Percentiles rank a stretch among this genome's conserved stretches.
phyloP scores from a whole-genome alignment of 2,113 vertebrate species.

The Xenus cinereus region DNA sequence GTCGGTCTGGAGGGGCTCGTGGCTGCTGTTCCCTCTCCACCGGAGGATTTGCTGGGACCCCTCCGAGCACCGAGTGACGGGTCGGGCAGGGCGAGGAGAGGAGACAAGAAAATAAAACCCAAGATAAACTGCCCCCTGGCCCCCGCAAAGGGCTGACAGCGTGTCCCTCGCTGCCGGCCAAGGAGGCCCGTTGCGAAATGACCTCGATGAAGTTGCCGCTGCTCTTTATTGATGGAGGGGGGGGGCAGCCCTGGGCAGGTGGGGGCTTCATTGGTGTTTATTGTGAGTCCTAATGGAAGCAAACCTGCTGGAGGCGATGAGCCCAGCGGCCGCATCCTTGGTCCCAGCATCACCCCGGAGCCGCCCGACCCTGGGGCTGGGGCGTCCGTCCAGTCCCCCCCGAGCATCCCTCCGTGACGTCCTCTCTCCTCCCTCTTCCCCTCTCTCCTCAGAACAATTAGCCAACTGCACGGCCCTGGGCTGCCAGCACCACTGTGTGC shows the following conservation, averaged over 20 bases:
- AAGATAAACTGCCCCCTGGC: not conserved
- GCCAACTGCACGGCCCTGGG: conserved; percentile 79
- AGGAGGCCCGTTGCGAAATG: not conserved
- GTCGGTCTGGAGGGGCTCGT: not conserved
- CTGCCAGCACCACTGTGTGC: conserved; percentile 87
- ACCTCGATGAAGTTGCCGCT: not conserved
- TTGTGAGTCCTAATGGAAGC: not conserved
- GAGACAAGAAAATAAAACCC: not conserved
- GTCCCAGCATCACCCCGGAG: not conserved
- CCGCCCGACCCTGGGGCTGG: fast-evolving
- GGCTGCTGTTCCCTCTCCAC: not conserved
- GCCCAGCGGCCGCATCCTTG: not conserved
- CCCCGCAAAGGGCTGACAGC: not conserved
- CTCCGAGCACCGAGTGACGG: not conserved
- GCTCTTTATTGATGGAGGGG: not conserved
- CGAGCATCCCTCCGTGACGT: not conserved
- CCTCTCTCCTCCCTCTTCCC: not conserved
- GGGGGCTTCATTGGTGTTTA: not conserved
- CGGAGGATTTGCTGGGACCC: not conserved
- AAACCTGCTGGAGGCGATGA: not conserved
- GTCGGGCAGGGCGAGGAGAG: not conserved
- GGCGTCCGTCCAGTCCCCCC: not conserved
- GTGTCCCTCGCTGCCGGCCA: not conserved
- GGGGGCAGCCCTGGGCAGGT: not conserved
- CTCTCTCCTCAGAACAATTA: conserved; percentile 70